Evolutionary conservation across 2,113 vertebrate species (phyloP).

Genomic region (Myxocyprinus asiaticus): DNA sequence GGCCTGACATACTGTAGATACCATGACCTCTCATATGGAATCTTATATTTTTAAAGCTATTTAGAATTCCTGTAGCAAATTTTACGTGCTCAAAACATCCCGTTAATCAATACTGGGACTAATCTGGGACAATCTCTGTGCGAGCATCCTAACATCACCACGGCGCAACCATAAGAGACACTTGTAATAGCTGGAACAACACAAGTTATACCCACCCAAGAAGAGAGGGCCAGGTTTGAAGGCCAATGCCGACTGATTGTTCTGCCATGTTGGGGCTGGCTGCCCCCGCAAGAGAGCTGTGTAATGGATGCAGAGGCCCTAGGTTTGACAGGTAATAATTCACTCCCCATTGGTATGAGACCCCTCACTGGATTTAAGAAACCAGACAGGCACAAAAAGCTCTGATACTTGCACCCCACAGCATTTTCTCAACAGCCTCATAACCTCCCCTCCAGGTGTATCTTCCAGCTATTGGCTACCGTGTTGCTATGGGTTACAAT

Average conservation of each 20-base stretch:
- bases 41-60: not conserved
- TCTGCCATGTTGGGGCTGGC: slow-evolving; percentile 50
- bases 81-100: not conserved
- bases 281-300: slow-evolving; percentile 60
- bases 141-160: not conserved
- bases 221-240: slow-evolving; percentile 57
- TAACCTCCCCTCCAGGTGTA: slow-evolving; percentile 57
- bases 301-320: slow-evolving; percentile 67
- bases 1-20: not conserved
- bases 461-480: slow-evolving; percentile 59
- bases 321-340: slow-evolving; percentile 76
- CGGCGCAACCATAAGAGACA: not conserved
- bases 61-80: not conserved
- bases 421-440: not conserved
- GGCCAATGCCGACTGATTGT: slow-evolving; percentile 65
- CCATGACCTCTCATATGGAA: not conserved
- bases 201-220: slow-evolving; percentile 57
- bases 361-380: slow-evolving; percentile 64
- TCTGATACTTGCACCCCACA: slow-evolving; percentile 28
- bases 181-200: slow-evolving; percentile 40
- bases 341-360: slow-evolving; percentile 71
- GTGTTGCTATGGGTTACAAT: slow-evolving; percentile 67
- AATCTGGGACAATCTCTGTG: not conserved
- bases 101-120: not conserved
- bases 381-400: slow-evolving; percentile 49